Conservation (phyloP, 2,797 vertebrate genomes). For the Podarcis siculus region DNA sequence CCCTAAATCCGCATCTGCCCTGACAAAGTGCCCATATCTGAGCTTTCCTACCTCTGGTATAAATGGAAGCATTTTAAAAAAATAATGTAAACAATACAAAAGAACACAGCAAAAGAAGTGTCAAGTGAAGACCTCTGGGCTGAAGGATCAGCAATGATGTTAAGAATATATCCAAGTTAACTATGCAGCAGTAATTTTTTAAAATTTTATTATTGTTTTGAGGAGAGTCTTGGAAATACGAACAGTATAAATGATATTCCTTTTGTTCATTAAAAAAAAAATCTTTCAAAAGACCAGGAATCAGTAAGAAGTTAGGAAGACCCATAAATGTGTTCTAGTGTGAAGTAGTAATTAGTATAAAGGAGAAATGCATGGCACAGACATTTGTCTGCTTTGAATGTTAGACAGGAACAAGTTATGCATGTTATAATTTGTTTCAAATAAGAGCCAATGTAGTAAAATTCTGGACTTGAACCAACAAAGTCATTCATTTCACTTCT, state of each 20-base stretch:
- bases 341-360: background rate
- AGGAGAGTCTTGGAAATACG: background rate
- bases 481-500: background rate
- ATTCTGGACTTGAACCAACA: background rate
- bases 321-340: background rate
- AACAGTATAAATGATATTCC: background rate
- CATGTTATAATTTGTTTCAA: background rate
- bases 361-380: background rate
- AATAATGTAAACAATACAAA: background rate
- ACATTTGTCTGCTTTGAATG: background rate
- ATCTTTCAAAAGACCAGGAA: background rate
- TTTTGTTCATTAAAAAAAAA: too few relatives aligned
- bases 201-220: background rate
- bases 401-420: background rate
- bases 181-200: background rate
- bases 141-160: background rate
- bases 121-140: background rate
- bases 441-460: background rate
- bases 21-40: too few relatives aligned
- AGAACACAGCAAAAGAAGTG: background rate
- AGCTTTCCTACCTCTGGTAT: background rate
- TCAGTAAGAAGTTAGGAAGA: background rate
- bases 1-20: too few relatives aligned
- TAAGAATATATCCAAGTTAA: background rate
- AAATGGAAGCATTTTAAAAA: background rate